Evolutionary conservation across 2,113 vertebrate genomes (phyloP), one percentile per base, ranked within the genome.

Genomic region (Tragelaphus buxtoni): DNA sequence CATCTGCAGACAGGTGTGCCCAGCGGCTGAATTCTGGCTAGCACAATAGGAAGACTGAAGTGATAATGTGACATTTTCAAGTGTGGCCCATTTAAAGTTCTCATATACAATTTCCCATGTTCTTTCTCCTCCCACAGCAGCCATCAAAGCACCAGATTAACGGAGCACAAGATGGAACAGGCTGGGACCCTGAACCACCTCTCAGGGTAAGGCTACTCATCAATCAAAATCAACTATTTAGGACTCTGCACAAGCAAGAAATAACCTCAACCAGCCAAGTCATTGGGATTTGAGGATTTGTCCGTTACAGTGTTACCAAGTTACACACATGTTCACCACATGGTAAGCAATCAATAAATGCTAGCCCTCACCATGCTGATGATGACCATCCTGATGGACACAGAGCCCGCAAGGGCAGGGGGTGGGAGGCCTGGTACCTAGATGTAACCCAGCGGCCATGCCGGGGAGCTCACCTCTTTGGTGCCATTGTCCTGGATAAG

Each of bases 401-500:
- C 69, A 55, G 55, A 18, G 76, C 55, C n/a, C 32, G 2, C 3
- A 32, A 80, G 28, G 28, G 77, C 7, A 76, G 86, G 39, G 63
- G 81, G 13, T 3, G 10, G 60, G 32, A 88, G 47, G 65, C 17
- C 4, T 24, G 58, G 9, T 39, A 7, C 58, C 72, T 4, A 76
- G 77, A 8, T 77, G 0, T 30, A 17, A 79, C 16, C 45, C n/a
- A 4, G 0, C 24, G 77, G 30, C 18, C 69, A 9, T 53, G 42
- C 47, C 61, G 32, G n/a, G 45, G 63, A 39, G 91, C 98, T 99
- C 98, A 99, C 99, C 99, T 99, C 99, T 98, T 99, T 99, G 96
- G 99, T 99, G 95, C 99, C 97, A 0, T 99, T 99, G 98, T 99
- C 99, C 98, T 99, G 99, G 96, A 99, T 99, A 87, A 99, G 98